These are phyloP conservation scores for Ashinkailepas kermadecensis DNA, from an alignment of 2,888 invertebrate species.

Conservation along the genomic window DNA sequence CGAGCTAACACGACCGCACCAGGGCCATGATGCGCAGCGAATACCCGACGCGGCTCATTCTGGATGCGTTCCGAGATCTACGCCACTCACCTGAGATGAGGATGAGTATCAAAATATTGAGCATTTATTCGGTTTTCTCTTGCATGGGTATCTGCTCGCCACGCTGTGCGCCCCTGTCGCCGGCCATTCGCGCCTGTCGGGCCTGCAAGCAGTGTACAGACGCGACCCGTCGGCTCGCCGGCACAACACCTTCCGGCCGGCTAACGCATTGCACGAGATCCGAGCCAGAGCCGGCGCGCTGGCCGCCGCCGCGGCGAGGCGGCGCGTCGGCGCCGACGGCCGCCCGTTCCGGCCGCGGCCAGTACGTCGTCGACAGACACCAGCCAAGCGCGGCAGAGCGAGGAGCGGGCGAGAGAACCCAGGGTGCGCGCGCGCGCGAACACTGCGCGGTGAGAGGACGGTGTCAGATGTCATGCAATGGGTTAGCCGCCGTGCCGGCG, in stretches of 20 bases:
- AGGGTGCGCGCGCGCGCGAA: background rate
- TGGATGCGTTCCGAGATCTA: no score
- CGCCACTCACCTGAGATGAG: slow-evolving; percentile 8
- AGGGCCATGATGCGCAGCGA: background rate
- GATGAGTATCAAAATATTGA: slow-evolving; percentile 20
- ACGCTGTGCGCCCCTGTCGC: background rate
- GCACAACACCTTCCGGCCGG: background rate
- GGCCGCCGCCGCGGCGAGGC: background rate
- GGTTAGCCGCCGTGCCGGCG: background rate
- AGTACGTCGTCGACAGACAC: background rate
- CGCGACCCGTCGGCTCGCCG: background rate
- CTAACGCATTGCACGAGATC: background rate
- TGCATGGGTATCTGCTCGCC: slow-evolving; percentile 15
- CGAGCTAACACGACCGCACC: background rate
- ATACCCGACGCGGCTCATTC: background rate
- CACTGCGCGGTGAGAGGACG: background rate
- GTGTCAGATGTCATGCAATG: slow-evolving; percentile 5
- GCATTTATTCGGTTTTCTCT: slow-evolving; percentile 17
- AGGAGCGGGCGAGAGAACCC: background rate
- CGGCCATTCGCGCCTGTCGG: background rate
- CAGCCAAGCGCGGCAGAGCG: background rate
- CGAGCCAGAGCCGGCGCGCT: background rate
- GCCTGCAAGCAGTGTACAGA: background rate
- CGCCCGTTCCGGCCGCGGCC: no score
- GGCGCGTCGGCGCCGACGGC: background rate